A percentile compares a stretch with the other conserved stretches of the same genome.
phyloP scores from a whole-genome alignment of 2,113 vertebrate genomes.

The Hipposideros armiger region DNA sequence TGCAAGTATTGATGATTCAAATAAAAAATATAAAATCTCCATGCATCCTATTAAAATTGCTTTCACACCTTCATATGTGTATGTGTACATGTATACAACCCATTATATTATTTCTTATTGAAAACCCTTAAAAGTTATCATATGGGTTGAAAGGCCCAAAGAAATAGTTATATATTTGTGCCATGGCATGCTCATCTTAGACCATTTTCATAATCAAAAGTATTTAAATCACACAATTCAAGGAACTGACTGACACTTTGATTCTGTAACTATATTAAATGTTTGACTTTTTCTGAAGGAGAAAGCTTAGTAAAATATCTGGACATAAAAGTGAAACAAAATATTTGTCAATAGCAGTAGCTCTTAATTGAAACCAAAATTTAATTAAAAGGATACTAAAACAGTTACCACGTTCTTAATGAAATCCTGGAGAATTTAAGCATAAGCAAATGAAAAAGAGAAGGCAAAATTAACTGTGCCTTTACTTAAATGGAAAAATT shows the following conservation, averaged over 20 bases:
- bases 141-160: background rate
- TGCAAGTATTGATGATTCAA: background rate
- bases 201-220: background rate
- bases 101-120: background rate
- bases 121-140: background rate
- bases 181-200: background rate
- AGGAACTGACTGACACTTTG: background rate
- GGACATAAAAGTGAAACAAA: constrained; percentile 22
- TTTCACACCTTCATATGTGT: background rate
- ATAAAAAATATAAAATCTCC: background rate
- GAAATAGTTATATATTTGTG: background rate
- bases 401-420: constrained; percentile 54
- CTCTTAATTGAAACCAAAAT: constrained; percentile 49
- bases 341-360: constrained; percentile 45
- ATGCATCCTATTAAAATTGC: background rate
- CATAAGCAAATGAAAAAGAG: constrained; percentile 47
- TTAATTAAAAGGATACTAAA: constrained; percentile 68
- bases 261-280: background rate
- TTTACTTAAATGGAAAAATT: constrained; percentile 36
- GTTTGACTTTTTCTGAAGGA: background rate
- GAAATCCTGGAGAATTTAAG: constrained; percentile 52
- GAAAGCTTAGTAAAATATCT: background rate
- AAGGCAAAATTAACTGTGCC: background rate
- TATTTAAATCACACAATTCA: background rate
- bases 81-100: background rate